These are phyloP conservation scores for Labroides dimidiatus DNA, from an alignment of 2,797 vertebrate species.

Conservation along the genomic window DNA sequence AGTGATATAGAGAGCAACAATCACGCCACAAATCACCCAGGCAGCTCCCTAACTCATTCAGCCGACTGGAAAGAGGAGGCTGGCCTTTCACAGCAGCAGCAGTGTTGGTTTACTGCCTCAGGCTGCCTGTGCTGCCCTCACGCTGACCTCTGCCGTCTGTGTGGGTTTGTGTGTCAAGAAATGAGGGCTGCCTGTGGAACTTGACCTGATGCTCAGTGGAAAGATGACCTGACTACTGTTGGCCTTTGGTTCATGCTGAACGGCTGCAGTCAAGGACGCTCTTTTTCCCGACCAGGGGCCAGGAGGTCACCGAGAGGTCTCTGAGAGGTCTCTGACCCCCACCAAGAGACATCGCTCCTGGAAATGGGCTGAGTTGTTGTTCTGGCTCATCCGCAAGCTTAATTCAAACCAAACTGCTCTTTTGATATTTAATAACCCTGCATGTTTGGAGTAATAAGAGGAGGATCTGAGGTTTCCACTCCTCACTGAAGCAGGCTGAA, in stretches of 20 bases:
- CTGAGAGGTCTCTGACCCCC: no score
- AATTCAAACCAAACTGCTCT: conserved; percentile 35
- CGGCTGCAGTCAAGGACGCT: conserved; percentile 58
- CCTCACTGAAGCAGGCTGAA: conserved; percentile 37
- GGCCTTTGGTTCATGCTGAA: conserved; percentile 63
- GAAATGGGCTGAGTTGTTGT: conserved; percentile 39
- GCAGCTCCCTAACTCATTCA: conserved; percentile 72
- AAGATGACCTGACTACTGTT: conserved; percentile 70
- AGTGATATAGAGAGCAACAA: conserved; percentile 79
- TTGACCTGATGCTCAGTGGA: conserved; percentile 74
- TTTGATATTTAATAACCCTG: conserved; percentile 58
- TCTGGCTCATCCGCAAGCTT: conserved; percentile 38
- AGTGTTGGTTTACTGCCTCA: conserved; percentile 75
- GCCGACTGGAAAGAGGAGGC: conserved; percentile 71
- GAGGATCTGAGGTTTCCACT: conserved; percentile 31
- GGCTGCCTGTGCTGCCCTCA: conserved; percentile 56
- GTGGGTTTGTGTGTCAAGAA: conserved; percentile 75
- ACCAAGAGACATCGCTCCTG: conserved; percentile 23
- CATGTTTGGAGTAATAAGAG: conserved; percentile 59
- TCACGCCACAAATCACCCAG: conserved; percentile 77
- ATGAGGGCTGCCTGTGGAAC: conserved; percentile 71
- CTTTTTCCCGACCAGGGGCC: conserved; percentile 46
- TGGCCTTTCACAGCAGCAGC: conserved; percentile 70
- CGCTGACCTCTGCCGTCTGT: conserved; percentile 73
- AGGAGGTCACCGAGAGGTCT: conserved; percentile 58